A percentile compares a stretch with the other conserved stretches of the same genome.
Conservation (phyloP, 2,888 invertebrate species). For the Plebejus argus region DNA sequence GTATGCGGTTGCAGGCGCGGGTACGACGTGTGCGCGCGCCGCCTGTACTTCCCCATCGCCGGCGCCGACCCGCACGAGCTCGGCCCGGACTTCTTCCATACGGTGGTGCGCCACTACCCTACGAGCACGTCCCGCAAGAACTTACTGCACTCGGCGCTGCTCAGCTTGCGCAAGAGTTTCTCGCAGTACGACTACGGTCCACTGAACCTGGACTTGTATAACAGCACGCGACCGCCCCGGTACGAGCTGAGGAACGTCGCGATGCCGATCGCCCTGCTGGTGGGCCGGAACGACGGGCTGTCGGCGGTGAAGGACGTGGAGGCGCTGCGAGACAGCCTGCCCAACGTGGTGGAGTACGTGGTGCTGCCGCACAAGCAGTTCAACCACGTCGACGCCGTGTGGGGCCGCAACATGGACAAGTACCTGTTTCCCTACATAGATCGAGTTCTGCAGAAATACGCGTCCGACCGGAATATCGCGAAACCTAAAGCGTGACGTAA, state of each 20-base stretch:
- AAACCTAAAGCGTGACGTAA: neutral
- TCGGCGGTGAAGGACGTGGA: slow-evolving; percentile 53
- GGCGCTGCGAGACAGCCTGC: slow-evolving; percentile 43
- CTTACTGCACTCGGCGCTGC: neutral
- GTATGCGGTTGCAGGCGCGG: slow-evolving; percentile 42
- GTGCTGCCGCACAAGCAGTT: slow-evolving; percentile 46
- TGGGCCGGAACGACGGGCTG: slow-evolving; percentile 76
- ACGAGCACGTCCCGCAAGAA: slow-evolving; percentile 48
- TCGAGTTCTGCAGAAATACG: slow-evolving; percentile 41
- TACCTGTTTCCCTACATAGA: slow-evolving; percentile 51
- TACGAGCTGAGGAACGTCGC: slow-evolving; percentile 49
- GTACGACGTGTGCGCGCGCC: slow-evolving; percentile 45
- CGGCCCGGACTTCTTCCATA: slow-evolving; percentile 65
- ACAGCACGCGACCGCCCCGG: slow-evolving; percentile 42
- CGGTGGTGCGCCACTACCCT: slow-evolving; percentile 48
- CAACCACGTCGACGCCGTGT: slow-evolving; percentile 52
- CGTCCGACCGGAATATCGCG: neutral
- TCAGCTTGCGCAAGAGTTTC: slow-evolving; percentile 42
- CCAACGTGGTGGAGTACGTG: slow-evolving; percentile 49
- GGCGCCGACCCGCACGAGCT: slow-evolving; percentile 77
- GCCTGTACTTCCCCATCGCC: slow-evolving; percentile 62
- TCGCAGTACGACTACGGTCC: slow-evolving; percentile 46
- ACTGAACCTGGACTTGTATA: slow-evolving; percentile 44
- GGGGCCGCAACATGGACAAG: slow-evolving; percentile 49
- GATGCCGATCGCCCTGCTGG: slow-evolving; percentile 60